Evolutionary conservation across 2,888 invertebrate species (phyloP).

Genomic region (Andrena flavipes): DNA sequence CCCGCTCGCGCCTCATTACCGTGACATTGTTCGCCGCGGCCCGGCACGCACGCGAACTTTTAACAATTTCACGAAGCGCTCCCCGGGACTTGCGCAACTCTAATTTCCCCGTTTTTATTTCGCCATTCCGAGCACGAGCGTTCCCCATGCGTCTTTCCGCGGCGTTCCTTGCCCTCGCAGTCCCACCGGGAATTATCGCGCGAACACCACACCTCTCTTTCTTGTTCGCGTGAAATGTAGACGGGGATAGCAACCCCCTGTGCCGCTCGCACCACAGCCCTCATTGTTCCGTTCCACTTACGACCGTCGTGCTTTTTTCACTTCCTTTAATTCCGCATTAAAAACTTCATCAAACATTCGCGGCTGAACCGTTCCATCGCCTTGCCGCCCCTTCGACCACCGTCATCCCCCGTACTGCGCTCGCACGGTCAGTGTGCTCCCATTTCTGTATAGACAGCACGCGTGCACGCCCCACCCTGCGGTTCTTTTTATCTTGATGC

Average conservation of each 20-base stretch:
- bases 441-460: no score
- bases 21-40: constrained; percentile 4
- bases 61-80: constrained; percentile 43
- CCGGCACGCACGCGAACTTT: constrained; percentile 13
- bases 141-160: constrained; percentile 24
- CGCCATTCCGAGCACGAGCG: constrained; percentile 28
- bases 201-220: constrained; percentile 57
- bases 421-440: no score
- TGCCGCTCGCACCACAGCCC: constrained; percentile 27
- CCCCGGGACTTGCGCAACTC: constrained; percentile 26
- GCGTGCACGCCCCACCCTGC: no score
- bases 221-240: constrained; percentile 44
- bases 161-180: constrained; percentile 27
- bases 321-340: constrained; percentile 45
- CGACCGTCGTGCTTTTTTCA: constrained; percentile 6
- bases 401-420: no score
- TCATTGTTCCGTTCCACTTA: constrained; percentile 35
- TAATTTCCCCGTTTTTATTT: constrained; percentile 36
- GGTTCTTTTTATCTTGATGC: no score
- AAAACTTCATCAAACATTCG: constrained; percentile 43
- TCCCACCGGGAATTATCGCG: constrained; percentile 60
- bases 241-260: constrained; percentile 48
- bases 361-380: constrained; percentile 10
- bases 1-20: constrained; percentile 18
- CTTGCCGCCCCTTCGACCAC: no score